These are phyloP conservation scores for Trichechus manatus DNA, from an alignment of 2,113 vertebrate species.

Conservation along the genomic window DNA sequence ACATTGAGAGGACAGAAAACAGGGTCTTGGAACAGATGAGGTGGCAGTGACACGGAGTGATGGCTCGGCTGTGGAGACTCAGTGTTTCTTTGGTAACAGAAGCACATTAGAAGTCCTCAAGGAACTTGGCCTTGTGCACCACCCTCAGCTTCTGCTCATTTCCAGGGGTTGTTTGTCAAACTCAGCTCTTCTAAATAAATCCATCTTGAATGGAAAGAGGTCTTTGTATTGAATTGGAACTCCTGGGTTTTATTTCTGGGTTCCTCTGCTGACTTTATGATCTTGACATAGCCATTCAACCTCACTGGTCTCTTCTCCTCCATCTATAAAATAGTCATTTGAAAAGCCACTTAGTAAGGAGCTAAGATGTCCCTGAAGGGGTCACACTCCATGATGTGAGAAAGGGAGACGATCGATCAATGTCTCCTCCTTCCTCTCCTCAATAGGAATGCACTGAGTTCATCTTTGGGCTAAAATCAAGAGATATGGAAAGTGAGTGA, in stretches of 20 bases:
- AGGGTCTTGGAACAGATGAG: background rate
- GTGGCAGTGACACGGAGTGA: background rate
- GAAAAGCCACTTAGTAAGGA: background rate
- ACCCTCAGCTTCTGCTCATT: background rate
- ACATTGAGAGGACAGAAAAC: background rate
- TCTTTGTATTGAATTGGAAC: background rate
- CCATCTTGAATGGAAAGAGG: background rate
- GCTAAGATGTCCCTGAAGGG: background rate
- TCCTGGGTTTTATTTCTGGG: background rate
- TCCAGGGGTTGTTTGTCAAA: background rate
- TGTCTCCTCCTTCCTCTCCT: no score
- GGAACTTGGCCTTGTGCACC: background rate
- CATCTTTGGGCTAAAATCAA: background rate
- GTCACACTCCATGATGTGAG: background rate
- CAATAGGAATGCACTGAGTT: background rate
- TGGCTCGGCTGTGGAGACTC: background rate
- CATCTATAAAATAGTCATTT: background rate
- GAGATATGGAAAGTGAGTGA: background rate
- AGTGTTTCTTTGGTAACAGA: background rate
- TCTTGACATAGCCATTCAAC: background rate
- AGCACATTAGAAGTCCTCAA: background rate
- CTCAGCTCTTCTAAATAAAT: background rate
- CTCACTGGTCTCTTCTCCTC: background rate
- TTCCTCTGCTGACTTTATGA: background rate
- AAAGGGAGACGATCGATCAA: background rate